A percentile compares a stretch with the other conserved stretches of the same genome.
Evolutionary conservation across 2,113 vertebrate genomes (phyloP).

Genomic region (Cyanistes caeruleus): DNA sequence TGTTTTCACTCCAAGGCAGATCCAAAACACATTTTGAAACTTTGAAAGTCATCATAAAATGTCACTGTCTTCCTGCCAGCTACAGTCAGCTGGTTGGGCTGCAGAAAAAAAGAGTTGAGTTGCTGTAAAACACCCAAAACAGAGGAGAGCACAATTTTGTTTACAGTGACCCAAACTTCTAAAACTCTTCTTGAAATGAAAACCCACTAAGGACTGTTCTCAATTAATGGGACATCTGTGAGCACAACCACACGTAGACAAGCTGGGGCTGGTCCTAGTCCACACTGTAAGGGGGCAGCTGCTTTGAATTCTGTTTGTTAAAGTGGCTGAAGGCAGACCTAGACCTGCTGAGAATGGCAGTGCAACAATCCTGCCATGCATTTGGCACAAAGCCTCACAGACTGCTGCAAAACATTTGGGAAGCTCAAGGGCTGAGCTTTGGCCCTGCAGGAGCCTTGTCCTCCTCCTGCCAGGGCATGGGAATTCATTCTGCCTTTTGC

Average conservation of each 20-base stretch:
- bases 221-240: slow-evolving; percentile 42
- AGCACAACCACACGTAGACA: slow-evolving; percentile 4
- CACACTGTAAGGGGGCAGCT: not conserved
- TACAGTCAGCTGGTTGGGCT: slow-evolving; percentile 52
- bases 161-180: slow-evolving; percentile 48
- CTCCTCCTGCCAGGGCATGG: not conserved
- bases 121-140: slow-evolving; percentile 27
- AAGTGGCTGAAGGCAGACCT: slow-evolving; percentile 11
- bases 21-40: slow-evolving; percentile 59
- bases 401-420: not conserved
- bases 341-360: not conserved
- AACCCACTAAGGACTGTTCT: slow-evolving; percentile 31
- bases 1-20: slow-evolving; percentile 50
- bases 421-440: not conserved
- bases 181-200: slow-evolving; percentile 40
- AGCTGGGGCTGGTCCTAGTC: not conserved
- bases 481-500: not conserved
- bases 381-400: not conserved
- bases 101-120: not conserved
- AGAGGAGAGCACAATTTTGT: slow-evolving; percentile 18
- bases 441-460: not conserved
- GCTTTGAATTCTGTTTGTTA: slow-evolving; percentile 13
- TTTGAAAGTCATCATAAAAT: not conserved
- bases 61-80: slow-evolving; percentile 34
- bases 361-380: not conserved